Evolutionary conservation across 2,113 vertebrate species (phyloP).

Genomic region (Monopterus albus): DNA sequence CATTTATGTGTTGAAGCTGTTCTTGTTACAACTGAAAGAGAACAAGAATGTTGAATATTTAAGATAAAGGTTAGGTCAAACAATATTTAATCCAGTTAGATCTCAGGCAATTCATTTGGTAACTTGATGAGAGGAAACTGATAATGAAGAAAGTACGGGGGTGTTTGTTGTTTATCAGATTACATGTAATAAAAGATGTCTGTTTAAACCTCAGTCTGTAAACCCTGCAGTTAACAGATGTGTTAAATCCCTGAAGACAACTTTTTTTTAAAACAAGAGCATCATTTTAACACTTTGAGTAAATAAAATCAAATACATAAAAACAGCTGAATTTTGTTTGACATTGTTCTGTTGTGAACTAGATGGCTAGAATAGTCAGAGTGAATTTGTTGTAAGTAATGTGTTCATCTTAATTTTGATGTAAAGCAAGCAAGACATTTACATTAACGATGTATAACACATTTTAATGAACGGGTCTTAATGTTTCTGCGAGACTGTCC

Average conservation of each 20-base stretch:
- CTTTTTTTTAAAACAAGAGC: neutral
- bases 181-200: neutral
- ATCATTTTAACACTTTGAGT: neutral
- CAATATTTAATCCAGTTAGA: neutral
- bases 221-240: neutral
- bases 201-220: neutral
- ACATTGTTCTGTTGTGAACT: neutral
- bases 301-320: neutral
- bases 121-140: neutral
- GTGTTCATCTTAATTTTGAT: neutral
- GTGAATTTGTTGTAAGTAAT: neutral
- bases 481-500: too few species aligned
- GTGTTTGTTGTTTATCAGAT: neutral
- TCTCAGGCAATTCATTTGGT: neutral
- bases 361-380: neutral
- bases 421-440: neutral
- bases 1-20: slow-evolving; percentile 27
- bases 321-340: neutral
- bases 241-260: neutral
- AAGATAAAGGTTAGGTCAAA: neutral
- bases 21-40: neutral
- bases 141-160: neutral
- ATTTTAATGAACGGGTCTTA: too few species aligned
- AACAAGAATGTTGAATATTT: neutral
- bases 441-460: neutral